Evolutionary conservation across 2,113 vertebrate genomes (phyloP), one percentile per base, ranked within the genome.

Genomic region (Macroglossus sobrinus): DNA sequence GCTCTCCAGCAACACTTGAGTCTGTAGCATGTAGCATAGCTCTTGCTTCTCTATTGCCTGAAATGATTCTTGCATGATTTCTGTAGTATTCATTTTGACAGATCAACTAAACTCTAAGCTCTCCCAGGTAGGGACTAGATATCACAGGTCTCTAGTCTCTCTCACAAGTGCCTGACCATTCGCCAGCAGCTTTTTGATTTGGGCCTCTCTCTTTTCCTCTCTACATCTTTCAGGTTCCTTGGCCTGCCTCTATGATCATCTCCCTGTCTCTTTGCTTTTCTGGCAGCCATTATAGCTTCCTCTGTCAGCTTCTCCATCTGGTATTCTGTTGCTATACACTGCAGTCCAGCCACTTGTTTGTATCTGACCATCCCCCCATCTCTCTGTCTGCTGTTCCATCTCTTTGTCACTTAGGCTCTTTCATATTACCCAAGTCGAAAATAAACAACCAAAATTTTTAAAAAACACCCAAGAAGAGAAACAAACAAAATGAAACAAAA

Each of bases 401-500:
- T 81, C 40, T 82, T 74, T 91, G 68, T 85, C 47, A 50, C 61
- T 61, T 69, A 75, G 71, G 13, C 15, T 72, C 10, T 93, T 40
- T 94, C 19, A 14, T 82, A 63, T 55, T 59, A 16, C 6, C 21
- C 55, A 95, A 69, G 61, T 84, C 24, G 66, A 76, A 96, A 72
- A 35, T 24, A 35, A 74, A 57, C 3, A 35, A 76, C 7, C 24
- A 45, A 93, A 93, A 43, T 79, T n/a, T 2, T n/a, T 2, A 26
- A 45, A 13, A 63, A 68, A 55, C 3, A 26, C 26, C 38, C 4
- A 74, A 53, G 38, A 19, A 82, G n/a, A 93, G 71, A 89, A 57
- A 80, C 8, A 78, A 85, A 40, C 19, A 13, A 90, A 95, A 96
- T 93, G 95, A 92, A 96, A 63, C 10, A 4, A 64, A 53, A 47